These are phyloP conservation scores for Phortica okadai DNA, from an alignment of 2,888 invertebrate species.

Conservation along the genomic window DNA sequence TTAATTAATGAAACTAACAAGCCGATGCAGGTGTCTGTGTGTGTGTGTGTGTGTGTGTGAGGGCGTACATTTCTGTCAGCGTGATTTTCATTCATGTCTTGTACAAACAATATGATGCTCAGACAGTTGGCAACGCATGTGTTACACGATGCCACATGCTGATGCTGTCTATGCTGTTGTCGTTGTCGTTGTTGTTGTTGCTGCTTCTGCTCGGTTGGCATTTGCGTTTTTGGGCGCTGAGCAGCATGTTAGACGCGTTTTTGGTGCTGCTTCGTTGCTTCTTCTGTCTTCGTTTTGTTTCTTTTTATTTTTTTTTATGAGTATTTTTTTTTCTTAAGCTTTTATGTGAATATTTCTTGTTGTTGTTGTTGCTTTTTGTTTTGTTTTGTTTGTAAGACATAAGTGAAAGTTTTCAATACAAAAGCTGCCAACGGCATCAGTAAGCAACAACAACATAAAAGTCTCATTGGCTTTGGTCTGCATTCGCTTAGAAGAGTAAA, in stretches of 20 bases:
- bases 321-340: constrained; percentile 1
- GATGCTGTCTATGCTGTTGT: background rate
- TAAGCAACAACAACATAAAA: background rate
- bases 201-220: background rate
- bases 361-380: constrained; percentile 10
- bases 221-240: background rate
- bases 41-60: no score
- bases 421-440: constrained; percentile 21
- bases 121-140: no score
- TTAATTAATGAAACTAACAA: no score
- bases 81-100: no score
- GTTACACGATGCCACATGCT: background rate
- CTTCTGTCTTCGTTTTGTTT: background rate
- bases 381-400: constrained; percentile 50
- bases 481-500: constrained; percentile 58
- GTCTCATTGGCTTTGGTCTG: constrained; percentile 52
- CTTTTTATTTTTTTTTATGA: background rate
- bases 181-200: background rate
- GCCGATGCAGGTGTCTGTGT: no score
- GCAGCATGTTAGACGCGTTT: constrained; percentile 8
- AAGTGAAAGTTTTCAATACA: constrained; percentile 69
- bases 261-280: constrained; percentile 20
- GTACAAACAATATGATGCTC: no score
- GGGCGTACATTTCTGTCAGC: no score
- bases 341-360: constrained; percentile 25